Evolutionary conservation across 2,888 invertebrate genomes (phyloP), one percentile per base, ranked within the genome.

Genomic region (Teleiodes luculella): DNA sequence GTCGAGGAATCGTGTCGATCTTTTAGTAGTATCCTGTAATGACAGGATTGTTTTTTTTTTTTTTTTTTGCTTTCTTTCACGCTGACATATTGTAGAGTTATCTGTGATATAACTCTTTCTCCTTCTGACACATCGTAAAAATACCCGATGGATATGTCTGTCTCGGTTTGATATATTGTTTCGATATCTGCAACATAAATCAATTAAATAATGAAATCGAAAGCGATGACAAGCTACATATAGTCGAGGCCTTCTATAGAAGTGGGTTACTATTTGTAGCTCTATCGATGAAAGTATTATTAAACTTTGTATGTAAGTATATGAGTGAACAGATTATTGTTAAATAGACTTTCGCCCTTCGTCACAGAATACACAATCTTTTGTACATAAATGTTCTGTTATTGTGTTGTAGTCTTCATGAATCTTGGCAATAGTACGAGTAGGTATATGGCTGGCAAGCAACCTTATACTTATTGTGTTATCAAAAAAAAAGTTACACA

Each of bases 141-240:
- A 35, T 35, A 20, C 8, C 18, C n/a, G 20, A 20, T 7, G 24
- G 24, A n/a, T 35, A 33, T 46, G 75, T 75, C 74, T 72, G 68
- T 60, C 66, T 67, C 67, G 24, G 13, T 68, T 67, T 60, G 67
- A 74, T 70, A 64, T 68, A 60, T 68, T 61, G 64, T 57, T 55
- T 52, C 60, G 55, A 67, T 76, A 82, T 83, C 83, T 69, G 57
- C n/a, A 63, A 76, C 80, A 78, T 72, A 75, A 82, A 86, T 85
- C 86, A 83, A 84, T 85, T 85, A 78, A 76, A 59, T 60, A 69
- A 63, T 62, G 74, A 80, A 83, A 86, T 74, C 66, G 83, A 85
- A 83, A 86, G 82, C 68, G 75, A 75, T 18, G 48, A 53, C 56
- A 49, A 3, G 45, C 31, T 65, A 62, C 59, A 57, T 58, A 54